Conservation (phyloP, 1,140 invertebrate genomes). For the Ectropis grisescens region DNA sequence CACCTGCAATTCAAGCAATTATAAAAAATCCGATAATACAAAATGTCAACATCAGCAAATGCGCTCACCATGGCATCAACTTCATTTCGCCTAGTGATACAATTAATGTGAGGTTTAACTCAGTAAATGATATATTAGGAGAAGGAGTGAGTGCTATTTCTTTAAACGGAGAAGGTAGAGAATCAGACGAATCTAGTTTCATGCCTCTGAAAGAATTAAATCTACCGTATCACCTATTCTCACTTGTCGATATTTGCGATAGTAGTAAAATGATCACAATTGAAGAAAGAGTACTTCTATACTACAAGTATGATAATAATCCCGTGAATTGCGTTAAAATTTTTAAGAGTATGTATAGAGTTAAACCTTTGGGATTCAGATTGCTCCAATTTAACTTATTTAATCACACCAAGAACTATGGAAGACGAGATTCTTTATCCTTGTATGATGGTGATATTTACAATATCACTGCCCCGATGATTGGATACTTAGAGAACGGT, state of each 20-base stretch:
- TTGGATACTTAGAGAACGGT: conserved; percentile 80
- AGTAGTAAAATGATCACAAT: conserved; percentile 92
- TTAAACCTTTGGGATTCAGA: conserved; percentile 90
- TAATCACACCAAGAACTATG: conserved; percentile 87
- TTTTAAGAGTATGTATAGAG: conserved; percentile 86
- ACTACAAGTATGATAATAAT: conserved; percentile 97
- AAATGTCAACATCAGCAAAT: conserved; percentile 86
- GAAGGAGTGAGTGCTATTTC: conserved; percentile 91
- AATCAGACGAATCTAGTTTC: conserved; percentile 89
- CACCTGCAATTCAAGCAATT: conserved; percentile 91
- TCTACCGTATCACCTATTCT: conserved; percentile 95
- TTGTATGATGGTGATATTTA: conserved; percentile 96
- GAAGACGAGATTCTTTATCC: conserved; percentile 85
- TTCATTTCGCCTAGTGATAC: conserved; percentile 89
- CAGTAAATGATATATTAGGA: conserved; percentile 87
- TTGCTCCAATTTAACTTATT: conserved; percentile 95
- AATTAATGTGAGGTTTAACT: conserved; percentile 78
- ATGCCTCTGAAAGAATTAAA: conserved; percentile 85
- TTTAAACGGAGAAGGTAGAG: conserved; percentile 92
- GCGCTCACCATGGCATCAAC: conserved; percentile 93
- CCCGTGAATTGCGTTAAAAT: conserved; percentile 98
- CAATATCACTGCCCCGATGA: conserved; percentile 81
- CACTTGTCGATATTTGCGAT: conserved; percentile 96
- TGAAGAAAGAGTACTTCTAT: conserved; percentile 91
- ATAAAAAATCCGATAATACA: conserved; percentile 86